phyloP scores from a whole-genome alignment of 2,797 vertebrate genomes.

The Pitangus sulphuratus region DNA sequence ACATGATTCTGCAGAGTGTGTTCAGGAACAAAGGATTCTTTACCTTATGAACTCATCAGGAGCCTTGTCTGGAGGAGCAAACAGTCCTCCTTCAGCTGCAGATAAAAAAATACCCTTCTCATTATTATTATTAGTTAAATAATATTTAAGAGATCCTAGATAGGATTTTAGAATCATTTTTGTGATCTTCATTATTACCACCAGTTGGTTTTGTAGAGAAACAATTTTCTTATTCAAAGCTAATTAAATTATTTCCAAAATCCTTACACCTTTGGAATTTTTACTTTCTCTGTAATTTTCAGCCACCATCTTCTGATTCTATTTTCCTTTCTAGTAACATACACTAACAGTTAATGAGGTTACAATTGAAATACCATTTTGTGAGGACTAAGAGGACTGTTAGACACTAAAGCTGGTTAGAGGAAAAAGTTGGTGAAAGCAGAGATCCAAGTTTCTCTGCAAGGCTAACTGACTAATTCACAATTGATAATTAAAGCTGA shows the following conservation, averaged over 20 bases:
- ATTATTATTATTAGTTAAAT: neutral
- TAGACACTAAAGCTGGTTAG: neutral
- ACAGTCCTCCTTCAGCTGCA: neutral
- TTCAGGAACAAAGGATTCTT: neutral
- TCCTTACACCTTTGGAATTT: neutral
- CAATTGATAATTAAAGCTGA: neutral
- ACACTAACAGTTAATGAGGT: neutral
- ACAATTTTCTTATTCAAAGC: neutral
- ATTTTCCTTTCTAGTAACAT: neutral
- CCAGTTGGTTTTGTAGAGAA: neutral
- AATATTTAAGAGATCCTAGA: rapidly evolving
- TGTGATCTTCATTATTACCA: rapidly evolving
- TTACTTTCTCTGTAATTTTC: neutral
- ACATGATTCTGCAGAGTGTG: neutral
- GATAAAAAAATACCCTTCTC: neutral
- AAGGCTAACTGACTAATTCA: neutral
- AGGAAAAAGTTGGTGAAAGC: neutral
- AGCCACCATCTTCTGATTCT: neutral
- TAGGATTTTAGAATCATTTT: neutral
- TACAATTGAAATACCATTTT: neutral
- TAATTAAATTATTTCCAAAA: neutral
- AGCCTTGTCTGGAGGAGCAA: neutral
- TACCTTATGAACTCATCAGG: neutral
- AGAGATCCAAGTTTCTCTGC: neutral
- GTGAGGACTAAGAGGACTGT: neutral